Percentiles rank a stretch among this genome's conserved stretches.
Conservation (phyloP, 1,140 invertebrate genomes). For the Colletes gigas region DNA sequence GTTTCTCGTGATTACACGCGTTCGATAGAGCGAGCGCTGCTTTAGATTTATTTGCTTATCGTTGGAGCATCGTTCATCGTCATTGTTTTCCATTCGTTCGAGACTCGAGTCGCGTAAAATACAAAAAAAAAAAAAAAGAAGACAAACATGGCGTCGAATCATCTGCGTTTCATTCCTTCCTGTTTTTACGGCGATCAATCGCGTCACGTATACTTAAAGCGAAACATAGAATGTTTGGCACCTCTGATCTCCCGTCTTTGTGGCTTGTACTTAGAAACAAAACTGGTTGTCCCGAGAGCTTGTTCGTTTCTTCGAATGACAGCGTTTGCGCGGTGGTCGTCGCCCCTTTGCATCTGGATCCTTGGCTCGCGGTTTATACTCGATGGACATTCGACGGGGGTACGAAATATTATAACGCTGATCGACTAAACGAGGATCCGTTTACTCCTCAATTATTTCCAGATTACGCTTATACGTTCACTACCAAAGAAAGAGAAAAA, state of each 20-base stretch:
- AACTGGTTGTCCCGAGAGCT: slow-evolving; percentile 63
- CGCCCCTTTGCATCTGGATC: slow-evolving; percentile 26
- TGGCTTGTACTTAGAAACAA: slow-evolving; percentile 62
- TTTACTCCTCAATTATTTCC: slow-evolving; percentile 8
- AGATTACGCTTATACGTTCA: slow-evolving; percentile 36
- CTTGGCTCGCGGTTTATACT: background rate
- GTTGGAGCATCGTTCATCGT: background rate
- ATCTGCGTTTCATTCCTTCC: background rate
- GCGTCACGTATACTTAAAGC: background rate
- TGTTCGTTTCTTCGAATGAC: slow-evolving; percentile 43
- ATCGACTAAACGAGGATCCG: background rate
- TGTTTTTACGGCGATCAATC: background rate
- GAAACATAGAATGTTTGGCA: background rate
- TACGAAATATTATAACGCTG: background rate
- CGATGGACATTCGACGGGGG: background rate
- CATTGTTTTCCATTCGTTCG: background rate
- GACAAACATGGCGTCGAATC: too few species aligned
- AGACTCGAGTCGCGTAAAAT: too few species aligned
- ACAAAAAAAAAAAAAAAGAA: too few species aligned
- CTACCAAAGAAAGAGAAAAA: slow-evolving; percentile 11
- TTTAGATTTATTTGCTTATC: background rate
- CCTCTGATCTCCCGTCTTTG: slow-evolving; percentile 43
- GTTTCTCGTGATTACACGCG: background rate
- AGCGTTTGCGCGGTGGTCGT: slow-evolving; percentile 43
- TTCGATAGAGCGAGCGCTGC: background rate